Evolutionary conservation across 2,888 invertebrate genomes (phyloP), one percentile per base, ranked within the genome.

Genomic region (Patella depressa): DNA sequence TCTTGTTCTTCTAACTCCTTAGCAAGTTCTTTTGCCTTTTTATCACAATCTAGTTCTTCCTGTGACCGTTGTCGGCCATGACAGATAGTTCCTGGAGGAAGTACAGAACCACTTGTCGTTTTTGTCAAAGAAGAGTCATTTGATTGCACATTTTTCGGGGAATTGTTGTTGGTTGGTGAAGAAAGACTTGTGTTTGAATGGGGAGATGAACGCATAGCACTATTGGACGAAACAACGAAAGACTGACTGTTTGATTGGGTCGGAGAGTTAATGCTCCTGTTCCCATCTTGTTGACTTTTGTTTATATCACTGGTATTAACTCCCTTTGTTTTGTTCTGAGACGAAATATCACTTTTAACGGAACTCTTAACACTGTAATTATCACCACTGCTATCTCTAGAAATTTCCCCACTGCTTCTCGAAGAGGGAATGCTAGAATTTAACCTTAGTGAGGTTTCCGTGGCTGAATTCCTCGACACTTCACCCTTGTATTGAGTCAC

Each of bases 21-120:
- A 29, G 88, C 92, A 73, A 93, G 90, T 82, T 93, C 93, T 86
- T 91, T 89, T 7, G 93, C 93, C 79, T 95, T 92, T 86, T 94
- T 93, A 88, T 96, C 96, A 92, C 95, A 96, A 86, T 95, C 96
- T 84, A 95, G 93, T 91, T 96, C 96, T 89, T 96, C 96, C 83
- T 94, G 86, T 2, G 90, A 90, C 45, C 89, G 89, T 81, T 89
- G 89, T 70, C 90, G 85, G 59, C 82, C 83, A 82, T 88, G 89
- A 53, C n/a, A 53, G n/a, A n/a, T 53, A 74, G 34, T 45, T 14
- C 65, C 65, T 9, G 65, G 65, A 12, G 65, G 65, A 19, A 65
- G 24, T 14, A 24, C 19, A 24, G 19, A 24, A 65, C 65, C 24
- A 65, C 65, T 65, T 24, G 24, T 65, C 12, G 12, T 54, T 54